phyloP scores from a whole-genome alignment of 2,888 invertebrate species.

The Octodonta nipae region DNA sequence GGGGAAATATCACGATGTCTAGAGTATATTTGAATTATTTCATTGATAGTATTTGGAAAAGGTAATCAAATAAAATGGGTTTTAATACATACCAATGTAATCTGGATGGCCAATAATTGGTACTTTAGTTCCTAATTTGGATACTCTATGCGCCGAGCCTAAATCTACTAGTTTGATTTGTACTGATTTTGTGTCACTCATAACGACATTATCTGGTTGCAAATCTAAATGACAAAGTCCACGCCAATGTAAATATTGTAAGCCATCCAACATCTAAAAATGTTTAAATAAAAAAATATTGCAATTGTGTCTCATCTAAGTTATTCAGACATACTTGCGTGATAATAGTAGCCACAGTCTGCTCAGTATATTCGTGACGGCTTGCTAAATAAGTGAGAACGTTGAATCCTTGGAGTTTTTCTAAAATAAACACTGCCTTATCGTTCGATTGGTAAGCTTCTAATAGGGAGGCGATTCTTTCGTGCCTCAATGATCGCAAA shows the following conservation, averaged over 20 bases:
- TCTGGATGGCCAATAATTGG: conserved; percentile 60
- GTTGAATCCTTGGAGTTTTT: conserved; percentile 82
- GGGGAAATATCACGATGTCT: too few species aligned
- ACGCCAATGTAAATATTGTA: conserved; percentile 91
- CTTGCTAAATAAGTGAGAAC: conserved; percentile 78
- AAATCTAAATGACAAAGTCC: conserved; percentile 79
- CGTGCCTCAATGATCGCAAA: conserved; percentile 69
- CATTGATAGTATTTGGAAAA: too few species aligned
- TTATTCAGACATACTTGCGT: conserved; percentile 45
- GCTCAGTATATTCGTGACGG: conserved; percentile 82
- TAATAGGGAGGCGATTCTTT: conserved; percentile 65
- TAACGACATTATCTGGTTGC: conserved; percentile 90
- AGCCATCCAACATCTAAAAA: conserved; percentile 58
- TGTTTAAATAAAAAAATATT: too few species aligned
- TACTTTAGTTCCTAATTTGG: conserved; percentile 61
- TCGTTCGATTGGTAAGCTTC: conserved; percentile 59
- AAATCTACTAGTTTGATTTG: conserved; percentile 88
- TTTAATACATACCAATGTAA: conserved; percentile 53
- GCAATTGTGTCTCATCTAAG: too few species aligned
- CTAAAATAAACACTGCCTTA: conserved; percentile 61
- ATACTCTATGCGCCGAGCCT: conserved; percentile 71
- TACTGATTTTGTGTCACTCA: conserved; percentile 70
- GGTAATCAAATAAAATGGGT: too few species aligned
- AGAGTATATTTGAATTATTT: too few species aligned
- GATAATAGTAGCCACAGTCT: conserved; percentile 76